Evolutionary conservation across 2,888 invertebrate genomes (phyloP), one percentile per base, ranked within the genome.

Genomic region (Agrochola lychnidis): DNA sequence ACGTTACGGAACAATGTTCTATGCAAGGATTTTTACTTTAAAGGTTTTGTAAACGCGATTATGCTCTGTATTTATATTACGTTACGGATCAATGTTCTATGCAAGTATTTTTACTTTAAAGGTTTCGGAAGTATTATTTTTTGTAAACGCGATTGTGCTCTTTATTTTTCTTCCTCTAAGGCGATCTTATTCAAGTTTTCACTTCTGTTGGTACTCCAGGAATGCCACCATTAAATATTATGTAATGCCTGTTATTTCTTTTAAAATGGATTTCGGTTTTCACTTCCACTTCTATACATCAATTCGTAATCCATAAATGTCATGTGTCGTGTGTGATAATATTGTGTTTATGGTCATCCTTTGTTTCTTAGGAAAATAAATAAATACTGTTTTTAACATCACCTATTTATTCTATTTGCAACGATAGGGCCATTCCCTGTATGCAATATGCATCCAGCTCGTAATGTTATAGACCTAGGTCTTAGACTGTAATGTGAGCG

Each of bases 381-480:
- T 12, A 48, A 79, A 5, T 62, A 19, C 4, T 42, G 14, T 51
- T 25, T 53, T 79, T 62, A 48, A 14, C 40, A 40, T n/a, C 3
- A 1, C n/a, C 22, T 57, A 19, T 51, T 4, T 57, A 19, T 51
- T 4, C 9, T 36, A 57, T 25, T 4, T 80, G 30, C 12, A 36
- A 64, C 12, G 25, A 51, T 57, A 10, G n/a, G 16, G 6, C 22
- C 7, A 40, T 79, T 68, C 42, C 30, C 40, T 53, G 61, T 40
- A 59, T 76, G 67, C 76, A 73, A 67, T 70, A 70, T 81, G 70
- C 76, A 73, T 84, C 56, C 22, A 56, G 48, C 62, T 71, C 59
- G 56, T 74, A 77, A 67, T 45, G 61, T 76, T 59, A 71, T 71
- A 76, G 76, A 73, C 66, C 74, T 84, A 80, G 69, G 48, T 68